These are phyloP conservation scores for Neodiprion virginianus DNA, from an alignment of 1,140 invertebrate genomes.

Conservation along the genomic window DNA sequence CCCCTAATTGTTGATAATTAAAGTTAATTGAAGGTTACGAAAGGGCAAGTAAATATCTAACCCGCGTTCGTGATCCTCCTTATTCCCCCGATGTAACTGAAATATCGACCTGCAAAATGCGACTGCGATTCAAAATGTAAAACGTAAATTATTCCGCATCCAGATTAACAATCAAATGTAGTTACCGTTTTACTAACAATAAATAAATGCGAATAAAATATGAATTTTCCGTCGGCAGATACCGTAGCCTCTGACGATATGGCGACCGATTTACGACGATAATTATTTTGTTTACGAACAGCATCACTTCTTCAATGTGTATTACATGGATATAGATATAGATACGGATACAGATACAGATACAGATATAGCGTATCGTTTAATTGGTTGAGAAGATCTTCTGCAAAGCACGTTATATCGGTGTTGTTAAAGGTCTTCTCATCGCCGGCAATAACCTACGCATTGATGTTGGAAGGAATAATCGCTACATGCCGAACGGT, in stretches of 20 bases:
- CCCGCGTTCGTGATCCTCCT: neutral
- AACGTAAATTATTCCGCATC: no score
- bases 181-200: neutral
- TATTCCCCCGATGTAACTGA: neutral
- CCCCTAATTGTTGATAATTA: slow-evolving; percentile 44
- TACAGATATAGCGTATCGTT: neutral
- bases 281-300: neutral
- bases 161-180: no score
- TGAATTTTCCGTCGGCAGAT: neutral
- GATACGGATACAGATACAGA: neutral
- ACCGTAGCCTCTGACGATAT: neutral
- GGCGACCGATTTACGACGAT: neutral
- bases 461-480: neutral
- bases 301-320: neutral
- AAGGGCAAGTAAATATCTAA: slow-evolving; percentile 32
- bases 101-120: no score
- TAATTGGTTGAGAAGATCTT: neutral
- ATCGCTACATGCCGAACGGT: neutral
- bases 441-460: no score
- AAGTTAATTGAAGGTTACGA: slow-evolving; percentile 43
- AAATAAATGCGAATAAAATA: neutral
- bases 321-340: neutral
- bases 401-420: neutral
- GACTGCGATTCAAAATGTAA: no score
- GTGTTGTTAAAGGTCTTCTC: neutral